Evolutionary conservation across 2,888 invertebrate genomes (phyloP), one percentile per base, ranked within the genome.

Genomic region (Aleiodes testaceus): DNA sequence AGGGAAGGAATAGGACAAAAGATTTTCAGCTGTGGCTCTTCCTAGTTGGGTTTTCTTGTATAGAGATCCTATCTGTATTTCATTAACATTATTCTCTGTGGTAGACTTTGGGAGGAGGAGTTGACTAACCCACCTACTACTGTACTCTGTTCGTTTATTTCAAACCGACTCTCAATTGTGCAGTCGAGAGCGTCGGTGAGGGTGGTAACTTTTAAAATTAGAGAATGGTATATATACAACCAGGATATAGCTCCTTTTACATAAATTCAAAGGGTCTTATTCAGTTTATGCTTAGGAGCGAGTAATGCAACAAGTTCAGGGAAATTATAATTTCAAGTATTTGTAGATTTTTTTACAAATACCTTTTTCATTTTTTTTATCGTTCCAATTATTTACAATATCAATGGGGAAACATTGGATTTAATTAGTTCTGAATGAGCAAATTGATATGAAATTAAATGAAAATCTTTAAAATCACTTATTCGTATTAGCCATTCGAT

Each of bases 31-130:
- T 26, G 26, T 67, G 71, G 55, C 55, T 55, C 55, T 55, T 55
- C 26, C 55, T 55, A 55, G 50, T 50, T 66, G 66, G 69, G 66
- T 26, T 64, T 69, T 70, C 67, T 82, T 85, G 83, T 84, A 83
- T 83, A 82, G 82, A 87, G 87, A 87, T 86, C 73, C 78, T 86
- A 86, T 86, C 87, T 85, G 84, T 86, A 87, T 87, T 86, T 86
- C 87, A 87, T 87, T 86, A 87, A 85, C 87, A 86, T 87, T 87
- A 87, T 87, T 86, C 87, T 87, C 84, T 76, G 82, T 79, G 81
- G 77, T 79, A 82, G 83, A 82, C 81, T 81, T 78, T 26, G 5
- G 26, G 3, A 26, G 77, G 77, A 76, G 61, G 45, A 61, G 20
- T 20, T 44, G 26, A 26, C 26, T 26, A 26, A 67, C 52, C 71